Base-by-base conservation (phyloP, 35 echinoderm and acorn worm species). In the Holothuria glaberrima region DNA sequence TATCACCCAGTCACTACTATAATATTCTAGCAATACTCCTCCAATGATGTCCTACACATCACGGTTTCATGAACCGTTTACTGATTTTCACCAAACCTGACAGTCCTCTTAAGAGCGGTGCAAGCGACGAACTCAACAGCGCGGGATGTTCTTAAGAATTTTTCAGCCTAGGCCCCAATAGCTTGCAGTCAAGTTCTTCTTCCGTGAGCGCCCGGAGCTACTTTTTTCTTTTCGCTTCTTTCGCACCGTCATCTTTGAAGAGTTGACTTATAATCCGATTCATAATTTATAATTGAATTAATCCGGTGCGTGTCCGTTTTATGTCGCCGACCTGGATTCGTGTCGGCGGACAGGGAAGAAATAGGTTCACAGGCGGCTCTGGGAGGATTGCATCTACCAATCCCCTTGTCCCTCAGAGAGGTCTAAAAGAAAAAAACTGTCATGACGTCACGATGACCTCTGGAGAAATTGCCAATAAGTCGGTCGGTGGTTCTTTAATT, bases 261-360 rank as follows among this genome's bases (percentile, higher is more conserved):
- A 46, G 74, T 50, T 78, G 74, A 78, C 74, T 78, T 78, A 48
- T 48, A 78, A 78, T 78, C 74, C 21, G 50, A 78, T 78, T 78
- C 74, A 78, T 78, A n/a, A 78, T 41, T n/a, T 41, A 28, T 78
- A 78, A 78, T 78, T n/a, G 74, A 41, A 78, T 78, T 78, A 78
- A 78, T 78, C 50, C 41, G 26, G 74, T 48, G 74, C 36, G 74
- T 78, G 74, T 78, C 50, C 38, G 36, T 78, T 78, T 78, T 25
- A 78, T 48, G 74, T 78, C 74, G 74, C 74, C 74, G 74, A 38
- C 74, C 74, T 26, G 36, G 50, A 48, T 48, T 78, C 74, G 41
- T 78, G 74, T 78, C 36, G 74, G 74, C 50, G 74, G 74, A 78
- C 74, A 28, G 74, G 74, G 50, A 24, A 35, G 27, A 48, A 25